Conservation (phyloP, 30 jellyfish, hydroid and myxozoan species). For the Nemopilema nomurai region DNA sequence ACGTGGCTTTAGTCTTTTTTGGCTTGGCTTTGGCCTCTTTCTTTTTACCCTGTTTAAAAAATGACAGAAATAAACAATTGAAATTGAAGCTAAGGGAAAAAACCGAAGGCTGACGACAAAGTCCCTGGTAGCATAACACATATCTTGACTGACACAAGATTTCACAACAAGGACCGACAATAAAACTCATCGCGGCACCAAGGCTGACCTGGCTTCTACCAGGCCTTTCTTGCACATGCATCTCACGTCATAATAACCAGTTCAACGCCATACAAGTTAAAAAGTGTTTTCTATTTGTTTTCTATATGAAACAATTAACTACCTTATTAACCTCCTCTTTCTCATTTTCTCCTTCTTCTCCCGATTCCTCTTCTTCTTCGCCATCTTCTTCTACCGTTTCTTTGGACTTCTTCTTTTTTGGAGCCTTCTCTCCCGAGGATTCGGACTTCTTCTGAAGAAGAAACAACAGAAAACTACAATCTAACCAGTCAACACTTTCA, state of each 20-base stretch:
- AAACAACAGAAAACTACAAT: neutral
- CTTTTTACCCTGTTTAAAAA: constrained; percentile 10
- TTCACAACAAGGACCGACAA: no score
- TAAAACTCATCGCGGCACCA: no score
- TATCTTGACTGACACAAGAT: no score
- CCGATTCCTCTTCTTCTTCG: constrained; percentile 13
- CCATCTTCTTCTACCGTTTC: constrained; percentile 4
- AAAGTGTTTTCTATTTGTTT: no score
- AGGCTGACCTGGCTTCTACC: no score
- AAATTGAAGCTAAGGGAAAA: neutral
- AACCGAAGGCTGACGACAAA: no score
- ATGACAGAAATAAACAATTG: neutral
- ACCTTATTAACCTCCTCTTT: constrained; percentile 24
- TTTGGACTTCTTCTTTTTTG: constrained; percentile 31
- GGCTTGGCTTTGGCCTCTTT: constrained; percentile 21
- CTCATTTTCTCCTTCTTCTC: constrained; percentile 22
- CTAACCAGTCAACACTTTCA: no score
- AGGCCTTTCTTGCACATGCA: no score
- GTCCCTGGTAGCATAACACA: no score
- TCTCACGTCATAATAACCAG: no score
- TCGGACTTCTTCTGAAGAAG: constrained; percentile 8
- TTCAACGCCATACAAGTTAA: no score
- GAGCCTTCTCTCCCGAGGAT: constrained; percentile 18
- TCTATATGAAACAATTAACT: neutral
- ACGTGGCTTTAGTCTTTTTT: constrained; percentile 62